These are phyloP conservation scores for Lemur catta DNA, from an alignment of 2,797 vertebrate species.

Conservation along the genomic window DNA sequence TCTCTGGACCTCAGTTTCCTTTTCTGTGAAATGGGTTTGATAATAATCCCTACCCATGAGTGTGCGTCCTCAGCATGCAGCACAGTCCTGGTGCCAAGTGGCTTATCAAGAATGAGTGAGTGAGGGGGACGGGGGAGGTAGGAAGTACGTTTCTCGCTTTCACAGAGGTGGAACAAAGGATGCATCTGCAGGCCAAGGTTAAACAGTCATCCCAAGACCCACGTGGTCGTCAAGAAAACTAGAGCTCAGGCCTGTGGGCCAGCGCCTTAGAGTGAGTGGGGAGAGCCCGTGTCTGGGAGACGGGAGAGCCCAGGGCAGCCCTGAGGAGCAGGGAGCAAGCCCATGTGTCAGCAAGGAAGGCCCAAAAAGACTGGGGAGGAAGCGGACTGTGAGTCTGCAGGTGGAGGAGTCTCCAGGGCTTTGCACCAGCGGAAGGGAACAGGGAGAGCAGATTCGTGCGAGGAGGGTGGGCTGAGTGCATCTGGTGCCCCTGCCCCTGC, in stretches of 20 bases:
- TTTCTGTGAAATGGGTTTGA: conserved; percentile 17
- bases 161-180: not conserved
- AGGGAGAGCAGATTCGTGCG: not conserved
- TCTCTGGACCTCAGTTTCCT: conserved; percentile 20
- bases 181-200: not conserved
- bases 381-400: not conserved
- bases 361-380: not conserved
- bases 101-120: not conserved
- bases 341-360: not conserved
- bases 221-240: not conserved
- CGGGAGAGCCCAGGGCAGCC: not conserved
- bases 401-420: not conserved
- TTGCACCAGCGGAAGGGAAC: not conserved
- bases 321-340: not conserved
- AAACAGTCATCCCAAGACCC: not conserved
- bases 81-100: not conserved
- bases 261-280: not conserved
- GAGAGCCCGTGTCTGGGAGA: not conserved
- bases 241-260: fast-evolving
- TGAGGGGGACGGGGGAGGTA: not conserved
- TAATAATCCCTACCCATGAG: not conserved
- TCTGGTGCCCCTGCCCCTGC: not conserved
- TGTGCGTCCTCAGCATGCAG: not conserved
- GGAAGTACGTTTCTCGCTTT: not conserved
- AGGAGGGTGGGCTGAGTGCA: not conserved